phyloP scores from a whole-genome alignment of 2,797 vertebrate genomes.

The Nyctalus aviator region DNA sequence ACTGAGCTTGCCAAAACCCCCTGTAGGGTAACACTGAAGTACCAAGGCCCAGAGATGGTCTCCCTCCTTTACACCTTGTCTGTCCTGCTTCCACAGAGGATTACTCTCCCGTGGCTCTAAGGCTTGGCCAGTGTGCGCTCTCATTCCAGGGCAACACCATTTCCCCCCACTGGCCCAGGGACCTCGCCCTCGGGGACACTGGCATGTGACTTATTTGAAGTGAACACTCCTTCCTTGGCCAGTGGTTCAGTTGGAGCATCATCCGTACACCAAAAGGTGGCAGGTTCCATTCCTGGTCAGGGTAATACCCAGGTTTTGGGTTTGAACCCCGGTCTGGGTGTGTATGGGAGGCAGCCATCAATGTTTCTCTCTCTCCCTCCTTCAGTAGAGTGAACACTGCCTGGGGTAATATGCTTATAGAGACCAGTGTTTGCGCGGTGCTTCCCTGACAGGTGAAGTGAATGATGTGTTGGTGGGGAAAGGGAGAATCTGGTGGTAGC shows the following conservation, averaged over 20 bases:
- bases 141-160: background rate
- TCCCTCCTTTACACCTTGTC: background rate
- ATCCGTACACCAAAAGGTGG: background rate
- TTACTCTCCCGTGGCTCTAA: background rate
- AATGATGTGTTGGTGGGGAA: background rate
- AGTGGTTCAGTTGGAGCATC: background rate
- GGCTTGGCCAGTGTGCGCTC: background rate
- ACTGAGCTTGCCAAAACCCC: background rate
- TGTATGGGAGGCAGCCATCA: background rate
- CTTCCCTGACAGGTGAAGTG: background rate
- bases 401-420: accelerated
- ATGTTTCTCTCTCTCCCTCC: background rate
- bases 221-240: background rate
- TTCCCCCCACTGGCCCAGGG: accelerated
- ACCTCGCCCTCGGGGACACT: accelerated
- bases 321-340: background rate
- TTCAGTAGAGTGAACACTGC: background rate
- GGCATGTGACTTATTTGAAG: background rate
- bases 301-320: background rate
- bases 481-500: background rate
- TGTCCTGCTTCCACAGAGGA: background rate
- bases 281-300: background rate
- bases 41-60: background rate
- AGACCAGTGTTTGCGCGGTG: background rate
- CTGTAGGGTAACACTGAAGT: accelerated